These are phyloP conservation scores for Cariama cristata DNA, from an alignment of 2,113 vertebrate species.

Conservation along the genomic window DNA sequence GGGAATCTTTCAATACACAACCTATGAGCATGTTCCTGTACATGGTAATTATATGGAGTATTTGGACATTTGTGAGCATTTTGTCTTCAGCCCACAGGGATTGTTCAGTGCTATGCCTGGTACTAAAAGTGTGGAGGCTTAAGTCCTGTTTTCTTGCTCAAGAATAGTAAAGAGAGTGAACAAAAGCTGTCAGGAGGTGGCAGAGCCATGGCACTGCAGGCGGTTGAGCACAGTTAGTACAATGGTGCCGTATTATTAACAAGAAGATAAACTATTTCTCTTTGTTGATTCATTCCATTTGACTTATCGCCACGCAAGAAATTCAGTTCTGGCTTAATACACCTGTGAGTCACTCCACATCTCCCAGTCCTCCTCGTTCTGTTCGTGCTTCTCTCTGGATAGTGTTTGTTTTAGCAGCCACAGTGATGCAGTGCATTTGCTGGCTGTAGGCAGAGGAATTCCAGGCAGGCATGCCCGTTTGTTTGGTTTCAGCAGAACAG, in stretches of 20 bases:
- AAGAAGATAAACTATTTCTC: not conserved
- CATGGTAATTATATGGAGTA: not conserved
- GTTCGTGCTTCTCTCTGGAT: not conserved
- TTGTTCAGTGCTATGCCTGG: not conserved
- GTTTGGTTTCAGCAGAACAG: not conserved
- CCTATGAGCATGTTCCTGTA: not conserved
- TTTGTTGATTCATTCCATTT: conserved; percentile 31
- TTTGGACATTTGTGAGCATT: not conserved
- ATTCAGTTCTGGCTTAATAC: conserved; percentile 5
- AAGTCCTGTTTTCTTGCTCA: not conserved
- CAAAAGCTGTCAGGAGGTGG: not conserved
- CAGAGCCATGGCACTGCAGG: not conserved
- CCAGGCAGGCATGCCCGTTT: not conserved
- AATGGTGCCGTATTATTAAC: conserved; percentile 14
- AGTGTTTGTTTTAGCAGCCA: conserved; percentile 37
- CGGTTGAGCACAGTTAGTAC: not conserved
- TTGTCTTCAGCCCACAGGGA: not conserved
- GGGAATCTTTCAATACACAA: not conserved
- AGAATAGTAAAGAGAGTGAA: not conserved
- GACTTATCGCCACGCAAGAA: conserved; percentile 22
- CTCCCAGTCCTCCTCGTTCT: not conserved
- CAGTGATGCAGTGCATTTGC: not conserved
- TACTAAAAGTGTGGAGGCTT: not conserved
- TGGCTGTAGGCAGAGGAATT: conserved; percentile 43
- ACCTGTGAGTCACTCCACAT: not conserved